A percentile compares a stretch with the other conserved stretches of the same genome.
phyloP scores from a whole-genome alignment of 2,888 invertebrate species.

The Poecilobothrus nobilitatus region DNA sequence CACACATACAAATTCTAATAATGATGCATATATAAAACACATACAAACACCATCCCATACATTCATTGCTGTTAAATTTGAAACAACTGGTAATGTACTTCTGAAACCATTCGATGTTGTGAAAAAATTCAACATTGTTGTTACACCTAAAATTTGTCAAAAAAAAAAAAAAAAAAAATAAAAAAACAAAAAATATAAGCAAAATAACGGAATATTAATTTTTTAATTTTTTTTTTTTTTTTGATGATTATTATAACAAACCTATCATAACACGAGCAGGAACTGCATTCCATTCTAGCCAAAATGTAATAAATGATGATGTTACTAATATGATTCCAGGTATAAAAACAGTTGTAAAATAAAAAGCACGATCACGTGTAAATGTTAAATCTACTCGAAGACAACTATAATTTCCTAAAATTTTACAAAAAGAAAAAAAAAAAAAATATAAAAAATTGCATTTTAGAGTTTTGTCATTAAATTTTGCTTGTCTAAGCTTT shows the following conservation, averaged over 20 bases:
- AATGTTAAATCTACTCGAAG: slow-evolving; percentile 87
- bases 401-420: slow-evolving; percentile 90
- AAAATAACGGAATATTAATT: no score
- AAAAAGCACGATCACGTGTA: slow-evolving; percentile 91
- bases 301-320: slow-evolving; percentile 94
- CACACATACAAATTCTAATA: slow-evolving; percentile 89
- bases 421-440: neutral
- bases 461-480: no score
- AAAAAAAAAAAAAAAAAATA: no score
- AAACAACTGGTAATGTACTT: slow-evolving; percentile 85
- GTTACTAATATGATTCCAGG: slow-evolving; percentile 94
- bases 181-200: no score
- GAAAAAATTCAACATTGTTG: slow-evolving; percentile 97
- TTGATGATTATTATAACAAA: slow-evolving; percentile 46
- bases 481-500: no score
- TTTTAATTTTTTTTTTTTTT: neutral
- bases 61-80: slow-evolving; percentile 91
- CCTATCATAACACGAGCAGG: slow-evolving; percentile 95
- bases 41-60: slow-evolving; percentile 95
- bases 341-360: slow-evolving; percentile 94
- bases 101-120: slow-evolving; percentile 89
- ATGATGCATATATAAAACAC: slow-evolving; percentile 93
- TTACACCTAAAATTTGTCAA: slow-evolving; percentile 60
- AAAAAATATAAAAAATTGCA: no score
- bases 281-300: slow-evolving; percentile 96